Conservation (phyloP, 1,140 invertebrate species). For the Battus philenor region DNA sequence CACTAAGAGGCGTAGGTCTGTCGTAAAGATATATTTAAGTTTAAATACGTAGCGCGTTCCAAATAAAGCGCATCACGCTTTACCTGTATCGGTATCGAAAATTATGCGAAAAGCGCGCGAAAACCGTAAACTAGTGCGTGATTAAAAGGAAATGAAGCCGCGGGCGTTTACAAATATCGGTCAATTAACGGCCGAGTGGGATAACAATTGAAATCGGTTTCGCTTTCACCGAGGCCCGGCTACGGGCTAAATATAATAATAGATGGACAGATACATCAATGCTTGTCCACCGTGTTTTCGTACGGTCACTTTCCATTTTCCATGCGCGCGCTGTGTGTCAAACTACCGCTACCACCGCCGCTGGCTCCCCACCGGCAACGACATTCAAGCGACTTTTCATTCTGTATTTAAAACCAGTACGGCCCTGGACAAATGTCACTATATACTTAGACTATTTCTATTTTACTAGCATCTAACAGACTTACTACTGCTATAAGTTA, state of each 20-base stretch:
- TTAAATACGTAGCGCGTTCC: no score
- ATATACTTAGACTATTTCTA: no score
- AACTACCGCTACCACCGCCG: no score
- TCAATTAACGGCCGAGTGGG: constrained; percentile 64
- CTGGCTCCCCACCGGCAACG: no score
- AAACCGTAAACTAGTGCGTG: constrained; percentile 26
- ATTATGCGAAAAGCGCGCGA: constrained; percentile 9
- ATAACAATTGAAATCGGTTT: constrained; percentile 72
- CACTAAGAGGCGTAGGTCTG: no score
- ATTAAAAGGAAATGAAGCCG: constrained; percentile 62
- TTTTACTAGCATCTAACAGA: no score
- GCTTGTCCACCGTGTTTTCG: constrained; percentile 51
- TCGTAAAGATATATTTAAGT: no score
- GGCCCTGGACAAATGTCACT: no score
- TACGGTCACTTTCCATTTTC: constrained; percentile 63
- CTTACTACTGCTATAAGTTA: no score
- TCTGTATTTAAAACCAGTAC: no score
- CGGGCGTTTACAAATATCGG: constrained; percentile 68
- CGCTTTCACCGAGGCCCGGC: constrained; percentile 55
- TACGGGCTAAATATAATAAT: constrained; percentile 69
- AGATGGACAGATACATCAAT: constrained; percentile 61
- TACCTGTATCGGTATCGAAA: background rate
- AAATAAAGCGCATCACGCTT: background rate
- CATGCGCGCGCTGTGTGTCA: constrained; percentile 26
- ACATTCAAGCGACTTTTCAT: no score